These are phyloP conservation scores for Anagyrus pseudococci DNA, from an alignment of 2,888 invertebrate species.

Conservation along the genomic window DNA sequence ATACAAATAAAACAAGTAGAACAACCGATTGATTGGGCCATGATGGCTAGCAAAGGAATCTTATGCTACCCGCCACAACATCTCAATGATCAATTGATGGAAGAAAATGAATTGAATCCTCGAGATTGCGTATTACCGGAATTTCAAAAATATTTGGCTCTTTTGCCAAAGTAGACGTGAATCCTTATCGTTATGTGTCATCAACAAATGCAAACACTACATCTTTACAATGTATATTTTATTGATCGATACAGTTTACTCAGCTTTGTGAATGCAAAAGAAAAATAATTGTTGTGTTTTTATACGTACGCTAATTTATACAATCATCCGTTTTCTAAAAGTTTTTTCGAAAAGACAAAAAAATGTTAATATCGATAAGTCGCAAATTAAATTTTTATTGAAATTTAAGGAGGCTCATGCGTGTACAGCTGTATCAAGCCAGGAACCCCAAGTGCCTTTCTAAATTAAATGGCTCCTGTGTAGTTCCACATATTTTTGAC, in stretches of 20 bases:
- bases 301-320: slow-evolving; percentile 12
- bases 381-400: too few species aligned
- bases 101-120: slow-evolving; percentile 47
- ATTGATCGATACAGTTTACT: slow-evolving; percentile 8
- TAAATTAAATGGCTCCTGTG: too few species aligned
- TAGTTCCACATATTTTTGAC: too few species aligned
- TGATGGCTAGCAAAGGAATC: slow-evolving; percentile 65
- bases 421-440: too few species aligned
- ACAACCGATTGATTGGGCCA: slow-evolving; percentile 66
- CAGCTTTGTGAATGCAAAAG: background rate
- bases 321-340: background rate
- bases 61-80: slow-evolving; percentile 72
- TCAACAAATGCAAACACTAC: slow-evolving; percentile 7
- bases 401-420: too few species aligned
- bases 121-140: slow-evolving; percentile 55
- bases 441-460: too few species aligned
- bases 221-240: slow-evolving; percentile 19
- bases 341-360: too few species aligned
- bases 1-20: slow-evolving; percentile 67
- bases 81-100: slow-evolving; percentile 67
- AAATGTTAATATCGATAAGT: too few species aligned
- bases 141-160: slow-evolving; percentile 55
- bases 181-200: background rate
- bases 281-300: slow-evolving; percentile 12
- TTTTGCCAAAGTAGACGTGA: slow-evolving; percentile 50